These are phyloP conservation scores for Cryptomyrus ogoouensis DNA, from an alignment of 2,113 vertebrate species.

Conservation along the genomic window DNA sequence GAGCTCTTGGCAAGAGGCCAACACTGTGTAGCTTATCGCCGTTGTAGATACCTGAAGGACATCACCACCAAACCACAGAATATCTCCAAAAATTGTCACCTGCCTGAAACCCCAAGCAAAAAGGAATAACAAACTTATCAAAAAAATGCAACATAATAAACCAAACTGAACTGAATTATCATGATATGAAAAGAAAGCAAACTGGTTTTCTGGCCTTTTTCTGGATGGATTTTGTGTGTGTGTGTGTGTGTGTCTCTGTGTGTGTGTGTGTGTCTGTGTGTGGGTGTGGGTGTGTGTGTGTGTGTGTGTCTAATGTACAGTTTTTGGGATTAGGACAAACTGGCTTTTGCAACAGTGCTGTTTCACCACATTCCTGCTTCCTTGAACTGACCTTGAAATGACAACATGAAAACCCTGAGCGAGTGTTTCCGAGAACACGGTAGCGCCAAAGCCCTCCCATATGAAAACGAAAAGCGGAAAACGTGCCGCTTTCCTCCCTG, in stretches of 20 bases:
- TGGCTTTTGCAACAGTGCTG: conserved; percentile 65
- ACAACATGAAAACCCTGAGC: conserved; percentile 63
- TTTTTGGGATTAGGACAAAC: conserved; percentile 70
- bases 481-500: not conserved
- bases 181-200: conserved; percentile 26
- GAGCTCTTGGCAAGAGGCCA: conserved; percentile 37
- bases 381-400: conserved; percentile 41
- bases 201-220: conserved; percentile 38
- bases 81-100: conserved; percentile 18
- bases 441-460: conserved; percentile 79
- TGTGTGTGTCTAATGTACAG: conserved; percentile 62
- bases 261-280: conserved; percentile 11
- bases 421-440: conserved; percentile 65
- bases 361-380: conserved; percentile 79
- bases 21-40: not conserved
- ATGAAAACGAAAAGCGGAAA: conserved; percentile 21
- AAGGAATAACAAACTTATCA: conserved; percentile 22
- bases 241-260: conserved; percentile 31
- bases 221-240: conserved; percentile 26
- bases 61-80: conserved; percentile 18
- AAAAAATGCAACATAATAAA: conserved; percentile 26
- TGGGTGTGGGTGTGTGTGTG: conserved; percentile 44
- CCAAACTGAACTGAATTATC: conserved; percentile 27
- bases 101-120: conserved; percentile 27
- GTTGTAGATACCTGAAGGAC: conserved; percentile 27